Conservation (phyloP, 2,113 vertebrate species). For the Sapayoa aenigma region DNA sequence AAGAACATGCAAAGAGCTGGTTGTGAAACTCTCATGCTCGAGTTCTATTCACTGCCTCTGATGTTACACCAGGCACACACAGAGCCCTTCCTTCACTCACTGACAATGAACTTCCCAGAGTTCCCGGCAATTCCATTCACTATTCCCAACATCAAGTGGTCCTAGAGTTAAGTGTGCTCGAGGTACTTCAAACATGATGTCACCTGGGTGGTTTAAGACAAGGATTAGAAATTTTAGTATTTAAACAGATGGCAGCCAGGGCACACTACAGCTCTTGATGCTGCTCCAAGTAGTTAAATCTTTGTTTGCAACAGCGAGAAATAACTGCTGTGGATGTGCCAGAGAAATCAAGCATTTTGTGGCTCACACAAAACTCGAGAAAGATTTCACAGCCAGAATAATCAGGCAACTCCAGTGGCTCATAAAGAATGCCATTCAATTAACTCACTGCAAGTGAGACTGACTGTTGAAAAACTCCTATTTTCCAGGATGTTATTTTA, state of each 20-base stretch:
- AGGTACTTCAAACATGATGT: not conserved
- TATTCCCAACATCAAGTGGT: not conserved
- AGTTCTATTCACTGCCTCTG: not conserved
- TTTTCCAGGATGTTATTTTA: not conserved
- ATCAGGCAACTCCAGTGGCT: not conserved
- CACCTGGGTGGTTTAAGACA: not conserved
- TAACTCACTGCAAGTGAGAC: not conserved
- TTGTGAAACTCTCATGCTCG: not conserved
- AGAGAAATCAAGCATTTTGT: not conserved
- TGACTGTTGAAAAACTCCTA: not conserved
- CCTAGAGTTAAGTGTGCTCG: not conserved
- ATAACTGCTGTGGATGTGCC: not conserved
- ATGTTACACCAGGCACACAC: not conserved
- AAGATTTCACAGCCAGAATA: not conserved
- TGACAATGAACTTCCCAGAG: not conserved
- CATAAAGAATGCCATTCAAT: not conserved
- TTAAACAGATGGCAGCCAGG: not conserved
- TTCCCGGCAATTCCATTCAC: not conserved
- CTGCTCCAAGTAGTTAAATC: not conserved
- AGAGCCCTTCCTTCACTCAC: not conserved
- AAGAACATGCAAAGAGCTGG: not conserved
- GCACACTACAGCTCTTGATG: not conserved
- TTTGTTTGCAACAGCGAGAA: not conserved
- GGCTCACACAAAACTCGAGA: not conserved
- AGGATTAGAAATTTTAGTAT: not conserved